Percentiles rank a stretch among this genome's conserved stretches.
Evolutionary conservation across 2,113 vertebrate species (phyloP).

Genomic region (Macrotus californicus): DNA sequence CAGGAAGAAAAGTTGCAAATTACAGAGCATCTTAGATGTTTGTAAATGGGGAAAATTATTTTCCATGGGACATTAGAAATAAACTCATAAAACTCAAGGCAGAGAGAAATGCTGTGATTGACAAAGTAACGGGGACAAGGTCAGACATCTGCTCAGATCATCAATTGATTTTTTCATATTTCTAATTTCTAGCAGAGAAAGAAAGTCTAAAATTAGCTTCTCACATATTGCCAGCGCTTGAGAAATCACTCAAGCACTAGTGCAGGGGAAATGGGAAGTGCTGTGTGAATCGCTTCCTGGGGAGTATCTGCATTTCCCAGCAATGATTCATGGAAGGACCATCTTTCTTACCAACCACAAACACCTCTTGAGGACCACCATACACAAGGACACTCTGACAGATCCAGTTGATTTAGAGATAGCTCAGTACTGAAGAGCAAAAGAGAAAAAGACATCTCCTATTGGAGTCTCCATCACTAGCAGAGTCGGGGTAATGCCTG

Average conservation of each 20-base stretch:
- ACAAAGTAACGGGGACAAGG: neutral
- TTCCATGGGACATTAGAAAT: neutral
- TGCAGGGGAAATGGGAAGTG: neutral
- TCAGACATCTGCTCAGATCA: neutral
- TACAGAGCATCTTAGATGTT: neutral
- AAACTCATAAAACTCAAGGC: neutral
- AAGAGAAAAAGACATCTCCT: neutral
- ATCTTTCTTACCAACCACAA: neutral
- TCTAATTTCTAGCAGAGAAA: neutral
- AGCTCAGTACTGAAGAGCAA: neutral
- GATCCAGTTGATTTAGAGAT: neutral
- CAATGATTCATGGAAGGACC: neutral
- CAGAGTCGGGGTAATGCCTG: neutral
- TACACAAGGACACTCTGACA: neutral
- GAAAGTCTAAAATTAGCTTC: conserved; percentile 20
- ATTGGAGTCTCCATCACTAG: neutral
- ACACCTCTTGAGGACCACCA: neutral
- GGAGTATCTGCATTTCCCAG: neutral
- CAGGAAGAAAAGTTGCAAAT: neutral
- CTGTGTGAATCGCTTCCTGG: neutral
- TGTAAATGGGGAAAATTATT: neutral
- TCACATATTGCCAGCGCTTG: neutral
- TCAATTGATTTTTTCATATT: neutral
- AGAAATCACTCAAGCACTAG: neutral
- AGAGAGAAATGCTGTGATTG: neutral